Evolutionary conservation across 2,888 invertebrate species (phyloP).

Genomic region (Aethes cnicana): DNA sequence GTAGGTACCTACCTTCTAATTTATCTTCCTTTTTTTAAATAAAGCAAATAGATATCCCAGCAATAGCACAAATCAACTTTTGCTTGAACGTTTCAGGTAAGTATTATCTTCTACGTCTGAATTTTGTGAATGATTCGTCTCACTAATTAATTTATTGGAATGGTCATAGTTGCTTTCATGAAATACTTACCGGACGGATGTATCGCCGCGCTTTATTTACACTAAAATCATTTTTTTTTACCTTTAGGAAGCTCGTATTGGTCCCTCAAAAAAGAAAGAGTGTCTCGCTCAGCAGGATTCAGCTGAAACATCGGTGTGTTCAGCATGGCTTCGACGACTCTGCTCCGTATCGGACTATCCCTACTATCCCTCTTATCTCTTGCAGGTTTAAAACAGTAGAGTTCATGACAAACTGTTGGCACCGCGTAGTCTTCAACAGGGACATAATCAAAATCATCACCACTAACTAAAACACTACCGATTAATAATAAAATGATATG

Average conservation of each 20-base stretch:
- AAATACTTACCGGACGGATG: no score
- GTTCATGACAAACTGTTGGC: constrained; percentile 42
- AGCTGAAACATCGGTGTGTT: constrained; percentile 51
- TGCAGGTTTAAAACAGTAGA: constrained; percentile 40
- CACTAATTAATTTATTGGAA: no score
- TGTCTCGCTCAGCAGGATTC: constrained; percentile 49
- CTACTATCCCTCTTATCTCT: constrained; percentile 48
- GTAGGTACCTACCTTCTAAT: no score
- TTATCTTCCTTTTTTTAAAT: no score
- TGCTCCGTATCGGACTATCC: constrained; percentile 44
- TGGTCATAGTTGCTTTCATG: constrained; percentile 1
- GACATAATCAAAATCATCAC: constrained; percentile 36
- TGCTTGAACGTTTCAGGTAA: no score
- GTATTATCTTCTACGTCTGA: no score
- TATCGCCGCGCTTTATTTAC: no score
- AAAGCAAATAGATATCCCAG: no score
- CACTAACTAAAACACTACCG: constrained; percentile 11
- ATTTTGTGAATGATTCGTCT: no score
- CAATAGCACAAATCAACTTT: no score
- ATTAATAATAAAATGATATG: constrained; percentile 3
- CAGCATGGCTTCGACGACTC: constrained; percentile 62
- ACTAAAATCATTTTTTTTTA: constrained; percentile 35
- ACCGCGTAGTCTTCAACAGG: constrained; percentile 46
- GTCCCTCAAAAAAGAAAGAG: constrained; percentile 56
- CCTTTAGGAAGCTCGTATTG: constrained; percentile 67